These are phyloP conservation scores for Drosophila equinoxialis DNA, from an alignment of 1,140 invertebrate species.

Conservation along the genomic window DNA sequence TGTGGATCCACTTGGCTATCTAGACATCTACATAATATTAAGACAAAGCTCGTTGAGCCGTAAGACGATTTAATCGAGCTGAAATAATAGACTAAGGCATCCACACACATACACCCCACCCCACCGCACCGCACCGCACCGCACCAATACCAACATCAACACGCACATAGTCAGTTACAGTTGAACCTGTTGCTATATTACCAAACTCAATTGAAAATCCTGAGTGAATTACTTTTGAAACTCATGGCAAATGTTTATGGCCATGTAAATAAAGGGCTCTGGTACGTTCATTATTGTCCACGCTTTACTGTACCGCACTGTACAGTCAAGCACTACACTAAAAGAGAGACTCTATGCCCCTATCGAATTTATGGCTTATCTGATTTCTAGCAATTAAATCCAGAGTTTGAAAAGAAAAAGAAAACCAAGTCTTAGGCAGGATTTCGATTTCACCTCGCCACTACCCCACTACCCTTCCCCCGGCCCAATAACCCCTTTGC, in stretches of 20 bases:
- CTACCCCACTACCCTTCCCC: not conserved
- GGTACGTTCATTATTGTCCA: not conserved
- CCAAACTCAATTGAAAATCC: not conserved
- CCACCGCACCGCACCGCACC: slow-evolving; percentile 6
- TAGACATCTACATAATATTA: slow-evolving; percentile 81
- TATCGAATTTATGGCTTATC: slow-evolving; percentile 65
- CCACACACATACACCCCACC: not conserved
- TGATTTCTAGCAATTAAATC: slow-evolving; percentile 66
- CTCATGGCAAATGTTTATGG: not conserved
- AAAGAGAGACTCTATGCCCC: slow-evolving; percentile 37
- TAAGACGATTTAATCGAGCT: slow-evolving; percentile 81
- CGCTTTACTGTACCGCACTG: slow-evolving; percentile 6
- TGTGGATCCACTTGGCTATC: slow-evolving; percentile 43
- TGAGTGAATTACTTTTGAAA: not conserved
- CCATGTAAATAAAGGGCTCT: not conserved
- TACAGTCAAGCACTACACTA: not conserved
- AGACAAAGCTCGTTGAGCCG: slow-evolving; percentile 79
- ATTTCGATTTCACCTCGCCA: not conserved
- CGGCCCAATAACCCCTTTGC: not conserved
- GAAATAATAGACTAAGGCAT: slow-evolving; percentile 76
- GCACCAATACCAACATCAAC: not conserved
- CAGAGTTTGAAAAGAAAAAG: not conserved
- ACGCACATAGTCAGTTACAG: slow-evolving; percentile 15
- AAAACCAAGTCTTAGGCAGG: slow-evolving; percentile 10
- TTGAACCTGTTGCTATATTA: slow-evolving; percentile 38